A percentile compares a stretch with the other conserved stretches of the same genome.
phyloP scores from a whole-genome alignment of 2,888 invertebrate genomes.

The Lottia gigantea region DNA sequence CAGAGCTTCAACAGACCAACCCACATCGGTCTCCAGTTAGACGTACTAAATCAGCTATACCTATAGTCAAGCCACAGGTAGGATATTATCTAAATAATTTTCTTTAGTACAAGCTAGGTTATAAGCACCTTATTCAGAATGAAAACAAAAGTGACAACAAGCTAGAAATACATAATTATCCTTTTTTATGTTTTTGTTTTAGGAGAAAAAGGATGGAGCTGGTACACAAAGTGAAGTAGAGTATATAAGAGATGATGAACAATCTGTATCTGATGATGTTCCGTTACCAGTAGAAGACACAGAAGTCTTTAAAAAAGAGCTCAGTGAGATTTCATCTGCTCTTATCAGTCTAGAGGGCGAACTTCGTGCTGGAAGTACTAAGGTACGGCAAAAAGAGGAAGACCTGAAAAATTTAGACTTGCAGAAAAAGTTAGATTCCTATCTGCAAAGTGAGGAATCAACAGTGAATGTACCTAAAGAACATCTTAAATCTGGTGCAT shows the following conservation, averaged over 20 bases:
- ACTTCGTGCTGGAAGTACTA: not conserved
- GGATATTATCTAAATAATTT: not conserved
- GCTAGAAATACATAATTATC: too few species aligned
- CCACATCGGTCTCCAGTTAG: slow-evolving; percentile 47
- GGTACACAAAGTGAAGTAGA: too few species aligned
- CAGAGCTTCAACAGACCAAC: slow-evolving; percentile 41
- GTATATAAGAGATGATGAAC: too few species aligned
- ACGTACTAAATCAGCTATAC: slow-evolving; percentile 59
- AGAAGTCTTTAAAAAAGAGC: not conserved
- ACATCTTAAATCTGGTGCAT: too few species aligned
- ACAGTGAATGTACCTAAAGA: too few species aligned
- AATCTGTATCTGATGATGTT: not conserved
- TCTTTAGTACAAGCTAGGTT: too few species aligned
- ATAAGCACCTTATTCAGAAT: too few species aligned
- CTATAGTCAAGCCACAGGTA: slow-evolving; percentile 64
- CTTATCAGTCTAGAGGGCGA: not conserved
- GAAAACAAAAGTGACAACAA: too few species aligned
- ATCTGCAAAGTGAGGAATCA: not conserved
- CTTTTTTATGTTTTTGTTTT: too few species aligned
- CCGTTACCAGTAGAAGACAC: not conserved
- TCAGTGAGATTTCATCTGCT: not conserved
- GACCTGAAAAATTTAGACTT: not conserved
- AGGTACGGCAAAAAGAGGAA: not conserved
- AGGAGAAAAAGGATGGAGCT: too few species aligned
- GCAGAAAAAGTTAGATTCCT: not conserved